Base-by-base conservation (phyloP, 2,888 invertebrate genomes). In the Xanthostigma xanthostigma region DNA sequence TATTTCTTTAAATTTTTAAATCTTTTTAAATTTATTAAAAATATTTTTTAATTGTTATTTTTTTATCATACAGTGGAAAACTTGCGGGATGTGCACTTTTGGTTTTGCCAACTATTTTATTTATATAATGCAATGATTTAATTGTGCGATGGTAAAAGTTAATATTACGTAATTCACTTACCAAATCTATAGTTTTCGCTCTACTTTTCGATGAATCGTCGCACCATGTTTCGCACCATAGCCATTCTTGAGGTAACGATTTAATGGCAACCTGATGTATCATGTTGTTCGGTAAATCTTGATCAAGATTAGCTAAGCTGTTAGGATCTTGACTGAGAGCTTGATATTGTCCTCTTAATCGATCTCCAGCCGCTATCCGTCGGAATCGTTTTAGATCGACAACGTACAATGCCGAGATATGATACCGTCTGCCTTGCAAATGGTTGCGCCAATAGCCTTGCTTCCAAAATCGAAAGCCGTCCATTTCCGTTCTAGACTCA, bases 171-270 rank as follows among this genome's bases (percentile, higher is more conserved):
- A n/a, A 45, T 27, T 41, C 41, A 65, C 78, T 74, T 64, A 92
- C 92, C 76, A 95, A 76, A 73, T 95, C 95, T 58, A 98, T 98
- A 46, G 97, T 97, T 70, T 98, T 98, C 1, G 98, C 98, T 51
- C 78, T 76, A 56, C 76, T 72, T 65, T 97, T 94, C 1, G 91
- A 87, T 17, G 68, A 76, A 55, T 94, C 86, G 60, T 90, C 90
- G 64, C 98, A 98, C 98, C 98, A 98, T 0, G 98, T 99, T 72
- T 98, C 97, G 66, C 98, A 99, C 96, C 96, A 98, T 50, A 99
- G 71, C 98, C 98, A 99, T 64, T 98, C 97, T 64, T 98, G 97
- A 1, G 98, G 98, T 58, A 98, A 71, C 1, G 96, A 95, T 68
- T 97, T 98, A 55, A 98, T 96, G 8, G 90, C 82, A 48, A 95